A percentile compares a stretch with the other conserved stretches of the same genome.
Conservation (phyloP, 2,113 vertebrate species). For the Pomatorhinus ruficollis region DNA sequence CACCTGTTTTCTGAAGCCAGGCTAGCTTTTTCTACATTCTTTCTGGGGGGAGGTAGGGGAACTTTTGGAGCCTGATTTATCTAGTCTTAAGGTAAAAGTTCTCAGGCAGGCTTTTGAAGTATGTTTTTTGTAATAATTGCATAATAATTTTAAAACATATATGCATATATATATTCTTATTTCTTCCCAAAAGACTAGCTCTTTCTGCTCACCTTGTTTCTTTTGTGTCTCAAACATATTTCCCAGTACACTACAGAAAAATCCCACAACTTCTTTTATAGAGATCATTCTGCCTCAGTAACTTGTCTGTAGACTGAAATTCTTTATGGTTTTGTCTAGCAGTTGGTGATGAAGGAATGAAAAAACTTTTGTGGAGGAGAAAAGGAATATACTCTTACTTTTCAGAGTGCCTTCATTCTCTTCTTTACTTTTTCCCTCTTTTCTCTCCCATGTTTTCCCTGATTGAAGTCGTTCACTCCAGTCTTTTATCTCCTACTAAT, state of each 20-base stretch:
- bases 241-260: neutral
- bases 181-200: neutral
- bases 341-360: neutral
- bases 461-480: neutral
- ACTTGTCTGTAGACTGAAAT: neutral
- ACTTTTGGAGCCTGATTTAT: neutral
- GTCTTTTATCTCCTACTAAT: neutral
- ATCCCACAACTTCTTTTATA: neutral
- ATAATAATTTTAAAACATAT: neutral
- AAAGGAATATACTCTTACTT: neutral
- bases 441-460: neutral
- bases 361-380: neutral
- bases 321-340: neutral
- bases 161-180: neutral
- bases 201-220: neutral
- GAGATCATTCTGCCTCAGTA: neutral
- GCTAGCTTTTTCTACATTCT: neutral
- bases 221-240: neutral
- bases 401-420: neutral
- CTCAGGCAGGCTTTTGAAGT: neutral
- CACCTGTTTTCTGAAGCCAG: neutral
- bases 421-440: neutral
- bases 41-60: neutral
- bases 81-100: neutral
- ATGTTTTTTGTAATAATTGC: neutral